phyloP scores from a whole-genome alignment of 2,888 invertebrate genomes.

The Embidobia sp. region DNA sequence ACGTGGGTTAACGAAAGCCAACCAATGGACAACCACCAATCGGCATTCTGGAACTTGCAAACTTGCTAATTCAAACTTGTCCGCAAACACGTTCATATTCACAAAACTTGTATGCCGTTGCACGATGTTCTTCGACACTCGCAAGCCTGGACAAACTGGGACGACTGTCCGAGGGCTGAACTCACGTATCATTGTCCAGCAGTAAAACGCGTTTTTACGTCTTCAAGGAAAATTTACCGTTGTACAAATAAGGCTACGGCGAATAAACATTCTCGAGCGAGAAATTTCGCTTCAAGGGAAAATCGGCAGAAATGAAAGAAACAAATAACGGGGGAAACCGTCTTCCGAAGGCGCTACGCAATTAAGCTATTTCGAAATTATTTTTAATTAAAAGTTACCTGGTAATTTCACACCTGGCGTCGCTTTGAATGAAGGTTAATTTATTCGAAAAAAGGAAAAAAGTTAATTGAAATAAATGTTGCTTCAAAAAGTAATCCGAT shows the following conservation, averaged over 20 bases:
- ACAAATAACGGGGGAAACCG: no score
- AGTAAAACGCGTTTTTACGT: no score
- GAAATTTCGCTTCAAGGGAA: no score
- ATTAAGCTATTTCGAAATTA: no score
- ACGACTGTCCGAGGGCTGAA: constrained; percentile 30
- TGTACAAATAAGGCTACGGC: no score
- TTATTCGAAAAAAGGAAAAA: neutral
- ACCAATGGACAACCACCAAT: constrained; percentile 68
- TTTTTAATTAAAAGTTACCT: no score
- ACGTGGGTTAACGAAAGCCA: constrained; percentile 56
- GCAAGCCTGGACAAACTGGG: constrained; percentile 40
- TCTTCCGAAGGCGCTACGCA: no score
- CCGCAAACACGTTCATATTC: constrained; percentile 61
- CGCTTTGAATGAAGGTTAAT: no score
- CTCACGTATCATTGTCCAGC: neutral
- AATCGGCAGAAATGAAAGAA: no score
- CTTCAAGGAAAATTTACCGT: neutral
- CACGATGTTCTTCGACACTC: constrained; percentile 53
- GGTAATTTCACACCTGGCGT: no score
- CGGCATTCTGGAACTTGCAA: constrained; percentile 74
- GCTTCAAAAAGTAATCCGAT: constrained; percentile 9
- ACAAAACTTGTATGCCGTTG: constrained; percentile 66
- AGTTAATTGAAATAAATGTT: constrained; percentile 22
- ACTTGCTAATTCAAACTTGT: constrained; percentile 76
- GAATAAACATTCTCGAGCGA: no score